Conservation (phyloP, 1,140 invertebrate species). For the Drosophila repletoides region DNA sequence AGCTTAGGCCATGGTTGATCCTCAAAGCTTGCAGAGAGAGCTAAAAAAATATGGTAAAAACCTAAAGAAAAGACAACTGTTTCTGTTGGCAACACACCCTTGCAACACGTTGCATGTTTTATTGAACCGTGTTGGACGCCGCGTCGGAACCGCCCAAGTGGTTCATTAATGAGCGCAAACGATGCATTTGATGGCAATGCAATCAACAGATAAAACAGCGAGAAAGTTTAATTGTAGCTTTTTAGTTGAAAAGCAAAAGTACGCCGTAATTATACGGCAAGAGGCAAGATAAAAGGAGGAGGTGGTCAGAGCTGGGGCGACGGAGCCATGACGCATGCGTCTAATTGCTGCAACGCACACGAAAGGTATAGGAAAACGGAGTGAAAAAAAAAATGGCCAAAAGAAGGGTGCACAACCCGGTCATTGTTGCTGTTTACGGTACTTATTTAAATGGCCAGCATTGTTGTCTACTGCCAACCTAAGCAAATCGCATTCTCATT, state of each 20-base stretch:
- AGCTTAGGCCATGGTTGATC: no score
- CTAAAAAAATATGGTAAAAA: no score
- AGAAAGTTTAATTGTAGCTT: constrained; percentile 74
- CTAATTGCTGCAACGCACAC: constrained; percentile 59
- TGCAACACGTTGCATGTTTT: constrained; percentile 2
- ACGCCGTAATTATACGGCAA: constrained; percentile 55
- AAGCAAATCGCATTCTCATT: constrained; percentile 64
- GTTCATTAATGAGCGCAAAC: constrained; percentile 57
- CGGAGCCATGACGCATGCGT: constrained; percentile 69
- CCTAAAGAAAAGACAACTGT: no score
- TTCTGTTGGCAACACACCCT: not conserved
- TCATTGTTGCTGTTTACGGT: constrained; percentile 17
- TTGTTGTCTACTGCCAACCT: constrained; percentile 33
- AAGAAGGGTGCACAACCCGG: not conserved
- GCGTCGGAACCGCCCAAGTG: constrained; percentile 9
- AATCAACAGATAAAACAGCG: constrained; percentile 69
- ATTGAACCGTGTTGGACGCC: no score
- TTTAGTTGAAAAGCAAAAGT: constrained; percentile 60
- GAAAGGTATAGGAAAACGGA: constrained; percentile 16
- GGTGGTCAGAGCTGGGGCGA: constrained; percentile 1
- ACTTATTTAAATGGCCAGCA: constrained; percentile 55
- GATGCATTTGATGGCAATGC: constrained; percentile 57
- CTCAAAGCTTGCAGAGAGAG: no score
- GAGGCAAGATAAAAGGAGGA: not conserved
- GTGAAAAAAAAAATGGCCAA: constrained; percentile 15